These are phyloP conservation scores for Xenops minutus DNA, from an alignment of 2,797 vertebrate genomes.

Conservation along the genomic window DNA sequence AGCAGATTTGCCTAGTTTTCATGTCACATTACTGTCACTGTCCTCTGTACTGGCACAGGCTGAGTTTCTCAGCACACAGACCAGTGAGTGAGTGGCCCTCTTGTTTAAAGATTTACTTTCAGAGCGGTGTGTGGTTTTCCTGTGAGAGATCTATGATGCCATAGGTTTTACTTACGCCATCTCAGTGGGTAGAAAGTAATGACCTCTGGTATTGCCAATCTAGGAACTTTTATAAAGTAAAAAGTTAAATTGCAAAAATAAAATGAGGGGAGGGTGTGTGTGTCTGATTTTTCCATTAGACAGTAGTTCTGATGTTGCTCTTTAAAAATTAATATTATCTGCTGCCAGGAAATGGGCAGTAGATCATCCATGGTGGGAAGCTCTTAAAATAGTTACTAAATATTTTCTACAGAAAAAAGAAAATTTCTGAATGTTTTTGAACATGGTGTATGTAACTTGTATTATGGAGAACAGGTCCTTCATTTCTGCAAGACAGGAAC, in stretches of 20 bases:
- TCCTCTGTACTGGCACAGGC: background rate
- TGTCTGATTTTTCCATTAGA: background rate
- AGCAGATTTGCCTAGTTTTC: background rate
- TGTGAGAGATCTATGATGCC: background rate
- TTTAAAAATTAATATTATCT: slow-evolving; percentile 13
- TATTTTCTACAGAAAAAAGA: background rate
- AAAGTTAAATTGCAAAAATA: background rate
- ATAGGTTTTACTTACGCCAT: background rate
- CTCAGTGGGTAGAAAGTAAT: background rate
- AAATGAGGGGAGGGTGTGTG: background rate
- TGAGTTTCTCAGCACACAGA: background rate
- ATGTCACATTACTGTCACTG: background rate
- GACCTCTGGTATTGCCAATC: background rate
- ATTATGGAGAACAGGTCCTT: background rate
- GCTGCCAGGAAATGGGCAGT: background rate
- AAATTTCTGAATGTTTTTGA: background rate
- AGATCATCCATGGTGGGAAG: background rate
- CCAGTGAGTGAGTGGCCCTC: background rate
- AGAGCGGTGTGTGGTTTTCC: background rate
- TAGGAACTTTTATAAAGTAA: background rate
- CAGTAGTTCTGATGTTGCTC: background rate
- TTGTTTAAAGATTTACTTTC: background rate
- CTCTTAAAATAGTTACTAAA: background rate
- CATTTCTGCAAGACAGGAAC: background rate
- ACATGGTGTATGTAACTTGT: background rate